Percentiles rank a stretch among this genome's conserved stretches.
phyloP scores from a whole-genome alignment of 1,140 invertebrate species.

The Zaprionus ghesquierei region DNA sequence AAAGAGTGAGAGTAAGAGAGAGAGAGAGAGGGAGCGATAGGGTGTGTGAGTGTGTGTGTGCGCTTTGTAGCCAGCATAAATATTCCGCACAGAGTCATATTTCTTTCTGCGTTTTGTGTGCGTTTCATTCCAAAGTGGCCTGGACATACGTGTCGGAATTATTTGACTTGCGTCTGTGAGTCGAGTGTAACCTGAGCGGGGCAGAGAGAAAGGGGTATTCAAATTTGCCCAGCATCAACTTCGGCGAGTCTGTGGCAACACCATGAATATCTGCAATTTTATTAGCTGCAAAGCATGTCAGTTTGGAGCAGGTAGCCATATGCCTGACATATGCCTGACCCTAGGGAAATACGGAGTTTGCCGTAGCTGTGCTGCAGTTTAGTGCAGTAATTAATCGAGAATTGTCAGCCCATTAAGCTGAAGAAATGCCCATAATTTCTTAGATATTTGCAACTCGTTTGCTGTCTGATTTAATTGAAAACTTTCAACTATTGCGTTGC shows the following conservation, averaged over 20 bases:
- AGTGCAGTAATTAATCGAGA: not conserved
- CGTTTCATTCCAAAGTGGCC: slow-evolving; percentile 66
- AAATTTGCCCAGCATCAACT: not conserved
- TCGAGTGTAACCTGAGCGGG: not conserved
- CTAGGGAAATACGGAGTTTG: not conserved
- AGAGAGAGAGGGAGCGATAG: not conserved
- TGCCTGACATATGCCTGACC: not conserved
- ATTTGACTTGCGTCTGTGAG: slow-evolving; percentile 66
- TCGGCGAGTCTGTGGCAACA: not conserved
- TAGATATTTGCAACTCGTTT: slow-evolving; percentile 1
- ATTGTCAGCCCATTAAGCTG: not conserved
- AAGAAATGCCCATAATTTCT: not conserved
- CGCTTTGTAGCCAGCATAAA: slow-evolving; percentile 56
- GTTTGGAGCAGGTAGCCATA: not conserved
- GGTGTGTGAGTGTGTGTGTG: slow-evolving; percentile 30
- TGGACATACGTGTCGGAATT: slow-evolving; percentile 79
- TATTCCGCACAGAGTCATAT: slow-evolving; percentile 70
- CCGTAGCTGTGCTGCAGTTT: not conserved
- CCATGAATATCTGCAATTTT: not conserved
- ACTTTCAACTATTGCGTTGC: not conserved
- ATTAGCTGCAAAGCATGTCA: not conserved
- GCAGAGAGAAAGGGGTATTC: not conserved
- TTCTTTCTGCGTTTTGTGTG: slow-evolving; percentile 72
- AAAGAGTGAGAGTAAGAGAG: not conserved
- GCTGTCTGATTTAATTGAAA: not conserved